Conservation (phyloP, 2,888 invertebrate species). For the Gymnosoma rotundatum region DNA sequence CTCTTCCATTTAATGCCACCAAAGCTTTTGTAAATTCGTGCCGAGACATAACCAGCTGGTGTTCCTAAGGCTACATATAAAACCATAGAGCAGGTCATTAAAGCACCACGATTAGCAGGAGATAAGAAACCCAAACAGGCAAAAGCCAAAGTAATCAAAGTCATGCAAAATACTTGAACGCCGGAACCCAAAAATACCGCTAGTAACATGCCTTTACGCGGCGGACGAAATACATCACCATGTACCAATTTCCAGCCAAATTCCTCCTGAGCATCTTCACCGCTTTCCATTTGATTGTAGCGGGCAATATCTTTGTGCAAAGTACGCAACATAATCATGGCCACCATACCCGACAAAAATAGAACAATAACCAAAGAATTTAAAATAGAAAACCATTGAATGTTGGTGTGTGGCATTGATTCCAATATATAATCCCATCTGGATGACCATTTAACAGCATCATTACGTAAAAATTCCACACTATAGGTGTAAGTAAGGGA, state of each 20-base stretch:
- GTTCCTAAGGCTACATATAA: constrained; percentile 98
- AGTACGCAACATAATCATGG: constrained; percentile 98
- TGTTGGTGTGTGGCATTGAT: constrained; percentile 98
- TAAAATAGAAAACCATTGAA: constrained; percentile 99
- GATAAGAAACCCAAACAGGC: constrained; percentile 99
- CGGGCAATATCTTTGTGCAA: constrained; percentile 99
- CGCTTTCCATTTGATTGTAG: constrained; percentile 97
- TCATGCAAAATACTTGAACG: constrained; percentile 97
- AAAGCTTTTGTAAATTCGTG: constrained; percentile 98
- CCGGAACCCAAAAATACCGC: constrained; percentile 98
- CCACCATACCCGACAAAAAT: constrained; percentile 99
- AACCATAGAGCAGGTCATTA: constrained; percentile 99
- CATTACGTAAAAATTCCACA: constrained; percentile 90
- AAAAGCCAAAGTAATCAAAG: constrained; percentile 96
- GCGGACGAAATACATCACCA: constrained; percentile 98
- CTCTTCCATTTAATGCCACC: constrained; percentile 99
- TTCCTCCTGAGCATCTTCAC: constrained; percentile 95
- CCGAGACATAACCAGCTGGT: constrained; percentile 98
- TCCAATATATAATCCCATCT: constrained; percentile 99
- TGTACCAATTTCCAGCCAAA: constrained; percentile 97
- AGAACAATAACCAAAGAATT: constrained; percentile 98
- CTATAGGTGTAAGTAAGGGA: constrained; percentile 93
- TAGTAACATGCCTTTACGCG: constrained; percentile 97
- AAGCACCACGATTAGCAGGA: constrained; percentile 98
- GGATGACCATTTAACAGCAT: constrained; percentile 97